Evolutionary conservation across 1,140 invertebrate genomes (phyloP).

Genomic region (Drosophila dunni): DNA sequence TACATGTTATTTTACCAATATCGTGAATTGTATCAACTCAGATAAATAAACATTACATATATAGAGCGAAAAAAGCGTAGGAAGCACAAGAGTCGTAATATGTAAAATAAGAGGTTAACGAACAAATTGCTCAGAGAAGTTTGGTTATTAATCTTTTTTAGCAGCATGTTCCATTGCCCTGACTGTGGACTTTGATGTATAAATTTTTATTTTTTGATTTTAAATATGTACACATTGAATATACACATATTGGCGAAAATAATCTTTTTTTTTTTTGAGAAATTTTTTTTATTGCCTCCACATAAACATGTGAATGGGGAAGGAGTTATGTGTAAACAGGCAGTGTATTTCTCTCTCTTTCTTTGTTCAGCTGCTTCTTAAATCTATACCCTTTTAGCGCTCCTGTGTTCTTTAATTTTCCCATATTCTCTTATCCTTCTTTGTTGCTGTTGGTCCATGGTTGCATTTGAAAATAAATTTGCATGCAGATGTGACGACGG

Average conservation of each 20-base stretch:
- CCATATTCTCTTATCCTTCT: not conserved
- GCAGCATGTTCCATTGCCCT: slow-evolving; percentile 35
- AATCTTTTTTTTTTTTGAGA: slow-evolving; percentile 65
- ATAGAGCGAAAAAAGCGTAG: too few species aligned
- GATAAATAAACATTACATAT: too few species aligned
- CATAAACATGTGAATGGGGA: not conserved
- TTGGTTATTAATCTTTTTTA: slow-evolving; percentile 55
- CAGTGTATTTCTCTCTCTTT: slow-evolving; percentile 8
- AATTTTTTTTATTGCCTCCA: slow-evolving; percentile 72
- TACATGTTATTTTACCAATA: too few species aligned
- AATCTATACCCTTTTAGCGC: not conserved
- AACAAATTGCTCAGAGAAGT: not conserved
- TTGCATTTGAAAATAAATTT: slow-evolving; percentile 81
- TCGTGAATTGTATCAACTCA: too few species aligned
- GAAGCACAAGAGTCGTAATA: slow-evolving; percentile 15
- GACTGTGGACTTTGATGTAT: slow-evolving; percentile 33
- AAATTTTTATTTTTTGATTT: slow-evolving; percentile 23
- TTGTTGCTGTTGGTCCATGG: slow-evolving; percentile 47
- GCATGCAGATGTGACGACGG: slow-evolving; percentile 58
- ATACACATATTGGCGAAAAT: slow-evolving; percentile 13
- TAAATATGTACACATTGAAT: slow-evolving; percentile 5
- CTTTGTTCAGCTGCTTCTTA: not conserved
- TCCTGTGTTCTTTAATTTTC: not conserved
- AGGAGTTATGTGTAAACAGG: slow-evolving; percentile 63
- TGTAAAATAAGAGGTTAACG: slow-evolving; percentile 38